Evolutionary conservation across 1,140 invertebrate genomes (phyloP), one percentile per base, ranked within the genome.

Genomic region (Drosophila bocqueti): DNA sequence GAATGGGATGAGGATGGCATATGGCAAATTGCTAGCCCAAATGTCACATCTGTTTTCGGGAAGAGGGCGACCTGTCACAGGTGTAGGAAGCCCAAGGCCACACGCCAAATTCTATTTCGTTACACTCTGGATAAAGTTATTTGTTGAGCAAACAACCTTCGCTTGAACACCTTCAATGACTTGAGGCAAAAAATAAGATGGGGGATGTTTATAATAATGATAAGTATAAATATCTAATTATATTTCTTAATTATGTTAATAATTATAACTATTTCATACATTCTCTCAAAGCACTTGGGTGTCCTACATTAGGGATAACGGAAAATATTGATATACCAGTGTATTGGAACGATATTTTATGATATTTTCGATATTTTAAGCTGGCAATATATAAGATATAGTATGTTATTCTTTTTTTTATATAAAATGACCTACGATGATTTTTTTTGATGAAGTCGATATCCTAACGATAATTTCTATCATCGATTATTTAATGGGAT

Each of bases 31-130:
- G 46, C 66, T 34, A n/a, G 15, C 45, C 66, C 38, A 72, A 73
- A 50, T 72, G 69, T 73, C 69, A 72, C 66, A 73, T 72, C 54
- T 49, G 69, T 72, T 50, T 59, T 59, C 24, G 43, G 52, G 54
- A 46, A n/a, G 46, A 38, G 52, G 16, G 11, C 15, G 50, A n/a
- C 54, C 36, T 57, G 54, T 40, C 52, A 67, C 47, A 71, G 64
- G 64, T 71, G 63, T 57, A 21, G 42, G 15, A 21, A 8, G 15
- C 40, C 50, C 47, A 52, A 67, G 40, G 49, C 38, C 63, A 42
- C 31, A 54, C 40, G 54, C 54, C 69, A 43, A 59, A 73, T 50
- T 60, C 67, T 73, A 60, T 50, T 73, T 40, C 38, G 15, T 10
- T 72, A 72, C 69, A 73, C 69, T 72, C 26, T 8, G 26, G n/a